Conservation (phyloP, 2,888 invertebrate genomes). For the Timema podura region DNA sequence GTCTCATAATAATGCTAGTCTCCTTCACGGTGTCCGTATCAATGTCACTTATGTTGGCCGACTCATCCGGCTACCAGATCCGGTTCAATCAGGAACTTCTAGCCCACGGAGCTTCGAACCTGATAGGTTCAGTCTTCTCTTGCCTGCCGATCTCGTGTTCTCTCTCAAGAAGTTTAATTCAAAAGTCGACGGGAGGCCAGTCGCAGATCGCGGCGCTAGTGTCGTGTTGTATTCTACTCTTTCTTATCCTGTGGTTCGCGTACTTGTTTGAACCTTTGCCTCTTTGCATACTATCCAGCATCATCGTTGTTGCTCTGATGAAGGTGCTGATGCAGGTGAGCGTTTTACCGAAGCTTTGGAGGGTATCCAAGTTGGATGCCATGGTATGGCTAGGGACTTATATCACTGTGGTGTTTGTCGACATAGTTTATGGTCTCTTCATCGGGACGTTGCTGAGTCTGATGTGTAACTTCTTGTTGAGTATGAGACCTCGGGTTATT, state of each 20-base stretch:
- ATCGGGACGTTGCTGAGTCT: conserved; percentile 42
- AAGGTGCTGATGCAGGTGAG: neutral
- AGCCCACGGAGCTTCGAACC: conserved; percentile 63
- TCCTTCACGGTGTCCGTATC: conserved; percentile 69
- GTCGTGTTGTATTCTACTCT: conserved; percentile 68
- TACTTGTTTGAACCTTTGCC: conserved; percentile 85
- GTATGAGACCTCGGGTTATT: neutral
- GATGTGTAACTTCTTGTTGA: neutral
- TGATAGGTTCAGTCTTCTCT: conserved; percentile 62
- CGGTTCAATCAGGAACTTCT: conserved; percentile 69
- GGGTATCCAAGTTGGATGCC: conserved; percentile 45
- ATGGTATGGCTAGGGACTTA: conserved; percentile 52
- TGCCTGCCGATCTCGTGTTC: conserved; percentile 64
- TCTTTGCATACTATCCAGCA: conserved; percentile 36
- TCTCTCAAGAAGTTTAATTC: conserved; percentile 63
- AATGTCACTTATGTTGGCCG: conserved; percentile 69
- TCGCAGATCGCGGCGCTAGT: conserved; percentile 79
- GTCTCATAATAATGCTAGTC: conserved; percentile 64
- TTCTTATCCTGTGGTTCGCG: conserved; percentile 80
- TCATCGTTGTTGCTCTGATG: neutral
- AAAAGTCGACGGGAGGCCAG: conserved; percentile 74
- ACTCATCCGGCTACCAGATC: conserved; percentile 63
- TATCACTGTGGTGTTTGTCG: conserved; percentile 48
- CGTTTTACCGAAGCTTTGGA: neutral
- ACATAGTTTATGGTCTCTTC: conserved; percentile 52